Evolutionary conservation across 2,113 vertebrate species (phyloP).

Genomic region (Burhinus bistriatus): DNA sequence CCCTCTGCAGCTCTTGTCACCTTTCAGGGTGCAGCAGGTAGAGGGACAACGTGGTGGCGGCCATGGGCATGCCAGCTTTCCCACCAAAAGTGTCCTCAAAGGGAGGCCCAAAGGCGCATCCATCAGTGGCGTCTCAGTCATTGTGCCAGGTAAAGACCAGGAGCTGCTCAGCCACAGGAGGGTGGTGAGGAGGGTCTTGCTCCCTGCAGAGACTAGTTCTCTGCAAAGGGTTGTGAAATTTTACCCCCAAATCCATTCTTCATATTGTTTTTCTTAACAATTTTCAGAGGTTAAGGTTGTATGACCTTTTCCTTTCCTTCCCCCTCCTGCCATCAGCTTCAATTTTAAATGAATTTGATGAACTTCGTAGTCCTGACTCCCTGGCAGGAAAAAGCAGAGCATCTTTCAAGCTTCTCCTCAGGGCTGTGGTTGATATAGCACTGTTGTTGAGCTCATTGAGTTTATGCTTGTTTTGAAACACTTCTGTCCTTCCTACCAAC

Average conservation of each 20-base stretch:
- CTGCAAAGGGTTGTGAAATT: background rate
- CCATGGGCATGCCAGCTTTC: background rate
- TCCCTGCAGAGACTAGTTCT: background rate
- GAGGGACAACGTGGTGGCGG: rapidly evolving
- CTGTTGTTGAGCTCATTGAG: background rate
- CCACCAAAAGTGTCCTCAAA: background rate
- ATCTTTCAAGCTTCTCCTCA: background rate
- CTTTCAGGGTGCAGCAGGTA: background rate
- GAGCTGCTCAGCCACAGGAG: background rate
- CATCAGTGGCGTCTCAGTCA: rapidly evolving
- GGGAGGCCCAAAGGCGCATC: background rate
- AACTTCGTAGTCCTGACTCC: background rate
- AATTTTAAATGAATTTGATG: background rate
- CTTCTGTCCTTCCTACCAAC: background rate
- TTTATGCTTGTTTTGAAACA: background rate
- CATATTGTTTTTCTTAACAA: background rate
- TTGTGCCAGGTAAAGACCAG: background rate
- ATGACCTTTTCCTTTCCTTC: background rate
- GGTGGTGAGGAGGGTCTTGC: background rate
- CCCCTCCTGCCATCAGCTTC: background rate
- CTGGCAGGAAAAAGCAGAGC: background rate
- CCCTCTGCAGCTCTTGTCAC: background rate
- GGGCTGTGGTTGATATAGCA: background rate
- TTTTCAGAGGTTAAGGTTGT: background rate
- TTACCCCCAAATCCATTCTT: background rate